Evolutionary conservation across 2,888 invertebrate genomes (phyloP), one percentile per base, ranked within the genome.

Genomic region (Leptopterna dolabrata): DNA sequence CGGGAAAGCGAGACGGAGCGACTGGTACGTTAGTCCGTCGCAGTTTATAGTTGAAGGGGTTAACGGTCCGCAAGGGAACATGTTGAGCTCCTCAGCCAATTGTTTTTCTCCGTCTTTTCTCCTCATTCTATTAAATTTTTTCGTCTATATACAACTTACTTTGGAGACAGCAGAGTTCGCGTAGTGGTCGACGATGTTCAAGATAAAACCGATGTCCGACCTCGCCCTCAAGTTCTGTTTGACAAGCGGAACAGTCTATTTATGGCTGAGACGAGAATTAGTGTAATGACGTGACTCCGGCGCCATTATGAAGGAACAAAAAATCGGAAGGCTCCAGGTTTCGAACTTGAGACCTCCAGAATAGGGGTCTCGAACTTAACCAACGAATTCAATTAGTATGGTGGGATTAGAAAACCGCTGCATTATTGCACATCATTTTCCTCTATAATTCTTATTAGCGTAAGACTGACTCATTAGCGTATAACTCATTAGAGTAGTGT

Each of bases 1-100:
- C 7, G 16, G 41, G 63, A 81, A 29, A n/a, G 36, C 14, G 81
- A 51, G 81, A 45, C 43, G 43, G 29, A 41, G 78, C 43, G 47
- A 78, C 41, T 29, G 36, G 73, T 73, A 41, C 78, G 45, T 78
- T 78, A 78, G 78, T 81, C 81, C 63, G 51, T 81, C 11, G 16
- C 81, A 81, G 81, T 81, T 81, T 81, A 81, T 81, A 55, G 55
- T 81, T 55, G 51, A n/a, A 55, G 63, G 81, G 81, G 29, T 81
- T 81, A 81, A 81, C 81, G 81, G 63, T 81, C 81, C 81, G 81
- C 81, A 81, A 55, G 81, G 81, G 81, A 81, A 81, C 55, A 81
- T 55, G 81, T 81, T 81, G 24, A 45, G 78, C 16, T 14, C 14
- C 16, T 9, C 63, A 16, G 55, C 63, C 81, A 81, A 81, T 51